Base-by-base conservation (phyloP, 2,888 invertebrate genomes). In the Erebia palarica region DNA sequence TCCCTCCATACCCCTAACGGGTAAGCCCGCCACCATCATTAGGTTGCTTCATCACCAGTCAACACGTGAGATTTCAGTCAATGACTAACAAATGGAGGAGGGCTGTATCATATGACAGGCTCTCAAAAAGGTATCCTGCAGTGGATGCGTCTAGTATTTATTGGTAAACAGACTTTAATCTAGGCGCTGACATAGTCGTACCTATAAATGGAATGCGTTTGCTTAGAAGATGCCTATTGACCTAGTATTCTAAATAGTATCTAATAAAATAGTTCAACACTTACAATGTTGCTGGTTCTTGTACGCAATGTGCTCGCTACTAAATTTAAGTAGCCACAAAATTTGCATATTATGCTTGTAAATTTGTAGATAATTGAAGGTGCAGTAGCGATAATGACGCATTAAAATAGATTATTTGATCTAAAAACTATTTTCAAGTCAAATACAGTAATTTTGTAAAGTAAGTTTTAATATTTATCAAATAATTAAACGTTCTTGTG, bases 201-300 rank as follows among this genome's bases (percentile, higher is more conserved):
- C n/a, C 2, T 49, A 57, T 57, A 13, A 10, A 60, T 42, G 60
- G 42, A 42, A 44, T 60, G 60, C 8, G 60, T 10, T 60, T 60
- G 16, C 42, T 42, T 16, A n/a, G 71, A 70, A 73, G 70, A 77
- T 74, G 75, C 70, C 73, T 74, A 73, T 72, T 73, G 69, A 68
- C 63, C 61, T 61, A 47, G 61, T n/a, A 61, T 61, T 61, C 61
- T 61, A 61, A 47, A 44, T 61, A 18, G 57, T 36, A 27, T 11
- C 11, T 51, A 55, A 18, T 36, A 53, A 42, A 27, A 65, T 47
- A 65, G 14, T 44, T 13, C 27, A 18, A 60, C 36, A 49, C 14
- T 61, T 70, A 73, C 73, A 73, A 60, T 65, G 73, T 73, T 70
- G 58, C 67, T 53, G 51, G 68, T 68, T 57, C 53, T 53, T 57